phyloP scores from a whole-genome alignment of 2,113 vertebrate genomes.

The Ceyx margarethae region DNA sequence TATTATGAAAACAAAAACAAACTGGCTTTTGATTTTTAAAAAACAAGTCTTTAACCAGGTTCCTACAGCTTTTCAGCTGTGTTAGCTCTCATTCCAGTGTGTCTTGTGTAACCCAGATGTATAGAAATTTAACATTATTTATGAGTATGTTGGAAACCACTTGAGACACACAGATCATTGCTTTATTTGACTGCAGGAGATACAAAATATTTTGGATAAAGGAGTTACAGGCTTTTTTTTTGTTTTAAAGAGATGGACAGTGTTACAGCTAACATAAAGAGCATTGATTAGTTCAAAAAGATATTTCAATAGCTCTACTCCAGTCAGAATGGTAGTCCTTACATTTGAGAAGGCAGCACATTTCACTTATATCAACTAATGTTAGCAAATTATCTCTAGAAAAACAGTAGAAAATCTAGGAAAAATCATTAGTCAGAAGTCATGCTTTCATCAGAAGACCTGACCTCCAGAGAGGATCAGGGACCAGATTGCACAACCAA shows the following conservation, averaged over 20 bases:
- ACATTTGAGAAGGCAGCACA: neutral
- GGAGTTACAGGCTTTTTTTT: neutral
- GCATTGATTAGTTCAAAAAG: neutral
- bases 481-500: neutral
- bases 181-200: neutral
- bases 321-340: neutral
- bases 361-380: neutral
- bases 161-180: rapidly evolving
- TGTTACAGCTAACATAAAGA: neutral
- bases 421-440: neutral
- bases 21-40: neutral
- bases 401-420: neutral
- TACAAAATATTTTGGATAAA: neutral
- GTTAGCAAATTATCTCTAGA: neutral
- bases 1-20: neutral
- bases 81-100: neutral
- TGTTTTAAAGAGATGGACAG: neutral
- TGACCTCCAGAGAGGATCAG: neutral
- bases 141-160: neutral
- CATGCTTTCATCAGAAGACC: neutral
- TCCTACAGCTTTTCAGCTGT: neutral
- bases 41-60: neutral
- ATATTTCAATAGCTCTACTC: neutral
- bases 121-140: neutral
- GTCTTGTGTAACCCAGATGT: neutral